Conservation (phyloP, 2,113 vertebrate genomes). For the Ceratotherium simum region DNA sequence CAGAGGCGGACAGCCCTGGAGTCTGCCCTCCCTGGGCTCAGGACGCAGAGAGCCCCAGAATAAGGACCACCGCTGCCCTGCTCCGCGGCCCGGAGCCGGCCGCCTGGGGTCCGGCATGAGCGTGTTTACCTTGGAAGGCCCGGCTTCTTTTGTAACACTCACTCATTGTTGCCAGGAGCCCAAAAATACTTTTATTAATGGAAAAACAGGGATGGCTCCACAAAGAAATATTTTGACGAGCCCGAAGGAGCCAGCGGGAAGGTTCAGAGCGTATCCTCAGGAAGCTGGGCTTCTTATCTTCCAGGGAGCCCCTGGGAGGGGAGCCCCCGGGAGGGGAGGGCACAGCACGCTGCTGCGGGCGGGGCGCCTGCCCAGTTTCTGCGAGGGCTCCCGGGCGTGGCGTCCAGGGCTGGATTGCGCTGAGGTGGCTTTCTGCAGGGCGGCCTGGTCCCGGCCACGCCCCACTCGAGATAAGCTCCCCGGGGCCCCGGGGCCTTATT, state of each 20-base stretch:
- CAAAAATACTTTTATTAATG: conserved; percentile 88
- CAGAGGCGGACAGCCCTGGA: accelerated
- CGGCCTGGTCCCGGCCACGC: no score
- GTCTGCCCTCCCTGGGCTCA: background rate
- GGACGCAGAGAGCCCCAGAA: background rate
- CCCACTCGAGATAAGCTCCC: accelerated
- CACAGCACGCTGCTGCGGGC: accelerated
- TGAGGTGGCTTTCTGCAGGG: background rate
- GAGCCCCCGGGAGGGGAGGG: background rate
- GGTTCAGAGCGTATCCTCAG: conserved; percentile 86
- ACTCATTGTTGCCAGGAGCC: conserved; percentile 86
- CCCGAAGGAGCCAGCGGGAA: conserved; percentile 71
- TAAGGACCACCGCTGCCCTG: background rate
- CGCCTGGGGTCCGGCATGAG: background rate
- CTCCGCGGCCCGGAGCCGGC: background rate
- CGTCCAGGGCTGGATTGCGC: conserved; percentile 1
- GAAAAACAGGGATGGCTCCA: conserved; percentile 86
- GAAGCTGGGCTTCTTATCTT: conserved; percentile 86
- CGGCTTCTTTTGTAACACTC: conserved; percentile 84
- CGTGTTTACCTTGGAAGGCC: conserved; percentile 88
- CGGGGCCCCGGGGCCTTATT: accelerated
- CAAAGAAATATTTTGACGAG: conserved; percentile 86
- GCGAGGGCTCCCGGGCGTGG: accelerated
- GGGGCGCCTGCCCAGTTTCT: background rate
- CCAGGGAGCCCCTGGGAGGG: conserved; percentile 39